Conservation (phyloP, 2,113 vertebrate species). For the Sceloporus tristichus region DNA sequence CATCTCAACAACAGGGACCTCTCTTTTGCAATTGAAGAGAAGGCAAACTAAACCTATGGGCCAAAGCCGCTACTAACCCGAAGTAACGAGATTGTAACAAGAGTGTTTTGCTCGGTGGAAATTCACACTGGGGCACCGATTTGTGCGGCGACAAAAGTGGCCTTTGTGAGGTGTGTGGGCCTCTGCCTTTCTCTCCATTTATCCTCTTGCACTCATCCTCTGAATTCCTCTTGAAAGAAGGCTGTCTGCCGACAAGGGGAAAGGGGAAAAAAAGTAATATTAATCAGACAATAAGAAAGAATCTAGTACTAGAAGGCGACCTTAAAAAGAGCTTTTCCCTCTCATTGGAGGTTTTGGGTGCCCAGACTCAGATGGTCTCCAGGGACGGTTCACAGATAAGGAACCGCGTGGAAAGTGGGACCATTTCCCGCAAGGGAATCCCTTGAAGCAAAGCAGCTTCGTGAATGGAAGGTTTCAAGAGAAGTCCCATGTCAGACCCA, state of each 20-base stretch:
- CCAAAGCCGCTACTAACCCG: background rate
- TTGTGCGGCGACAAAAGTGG: background rate
- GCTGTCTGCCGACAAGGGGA: background rate
- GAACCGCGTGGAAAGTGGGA: background rate
- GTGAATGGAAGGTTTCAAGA: too few species aligned
- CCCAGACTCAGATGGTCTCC: background rate
- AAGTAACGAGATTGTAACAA: background rate
- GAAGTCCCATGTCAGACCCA: too few species aligned
- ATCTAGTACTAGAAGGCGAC: background rate
- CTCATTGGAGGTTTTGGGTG: too few species aligned
- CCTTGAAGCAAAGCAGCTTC: background rate
- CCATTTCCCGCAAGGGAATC: background rate
- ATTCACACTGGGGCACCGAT: background rate
- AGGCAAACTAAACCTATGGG: background rate
- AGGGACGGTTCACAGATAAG: too few species aligned
- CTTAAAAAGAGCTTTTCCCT: background rate
- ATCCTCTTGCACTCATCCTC: background rate
- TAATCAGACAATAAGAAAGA: background rate
- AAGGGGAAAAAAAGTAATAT: background rate
- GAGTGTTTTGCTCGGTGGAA: background rate
- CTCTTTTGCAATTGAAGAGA: background rate
- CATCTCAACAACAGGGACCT: too few species aligned
- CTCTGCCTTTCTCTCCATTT: background rate
- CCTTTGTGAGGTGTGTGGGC: background rate
- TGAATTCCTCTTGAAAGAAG: background rate